Conservation (phyloP, 1,140 invertebrate species). For the Adelges cooleyi region DNA sequence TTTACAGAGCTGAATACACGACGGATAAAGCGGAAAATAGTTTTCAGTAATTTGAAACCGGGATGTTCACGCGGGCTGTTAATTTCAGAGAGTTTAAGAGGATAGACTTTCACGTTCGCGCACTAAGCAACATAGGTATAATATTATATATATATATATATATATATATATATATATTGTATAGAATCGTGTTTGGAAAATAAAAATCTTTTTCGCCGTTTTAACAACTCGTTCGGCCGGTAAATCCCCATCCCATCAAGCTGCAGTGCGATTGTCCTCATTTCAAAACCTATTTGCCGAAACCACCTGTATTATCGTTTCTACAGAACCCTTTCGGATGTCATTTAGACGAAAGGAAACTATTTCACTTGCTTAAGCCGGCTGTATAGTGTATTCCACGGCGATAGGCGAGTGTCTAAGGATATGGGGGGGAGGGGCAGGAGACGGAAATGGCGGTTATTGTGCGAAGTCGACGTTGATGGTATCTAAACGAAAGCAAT, state of each 20-base stretch:
- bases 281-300: neutral
- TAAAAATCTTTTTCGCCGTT: neutral
- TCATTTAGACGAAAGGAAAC: constrained; percentile 12
- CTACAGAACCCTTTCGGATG: neutral
- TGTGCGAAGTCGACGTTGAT: neutral
- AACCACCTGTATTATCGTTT: constrained; percentile 4
- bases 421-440: too few species aligned
- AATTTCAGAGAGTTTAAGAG: too few species aligned
- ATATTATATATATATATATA: too few species aligned
- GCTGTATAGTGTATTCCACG: neutral
- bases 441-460: too few species aligned
- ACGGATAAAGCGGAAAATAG: too few species aligned
- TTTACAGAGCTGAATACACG: too few species aligned
- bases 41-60: too few species aligned
- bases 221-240: neutral
- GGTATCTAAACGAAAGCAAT: neutral
- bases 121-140: too few species aligned
- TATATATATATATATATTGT: too few species aligned
- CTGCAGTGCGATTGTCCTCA: neutral
- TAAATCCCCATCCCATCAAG: constrained; percentile 2
- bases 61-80: too few species aligned
- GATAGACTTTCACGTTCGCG: too few species aligned
- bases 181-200: neutral
- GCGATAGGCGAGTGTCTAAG: too few species aligned
- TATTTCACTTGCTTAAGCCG: neutral